Base-by-base conservation (phyloP, 2,888 invertebrate genomes). In the Xylota segnis region DNA sequence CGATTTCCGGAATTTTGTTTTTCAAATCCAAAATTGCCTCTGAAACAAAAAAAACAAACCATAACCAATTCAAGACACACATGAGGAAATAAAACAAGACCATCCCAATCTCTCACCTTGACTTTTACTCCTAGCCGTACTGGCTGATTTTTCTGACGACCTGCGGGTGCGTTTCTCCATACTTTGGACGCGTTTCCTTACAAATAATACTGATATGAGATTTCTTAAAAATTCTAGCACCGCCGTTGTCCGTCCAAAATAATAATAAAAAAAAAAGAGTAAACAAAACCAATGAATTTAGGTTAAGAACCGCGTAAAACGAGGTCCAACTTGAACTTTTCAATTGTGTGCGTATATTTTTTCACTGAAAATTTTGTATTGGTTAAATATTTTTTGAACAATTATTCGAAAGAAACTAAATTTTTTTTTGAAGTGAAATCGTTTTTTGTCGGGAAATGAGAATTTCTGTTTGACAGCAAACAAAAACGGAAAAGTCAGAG, bases 1-100 rank as follows among this genome's bases (percentile, higher is more conserved):
- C 93, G 87, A 96, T 90, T 87, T 94, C 93, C 32, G 96, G 96
- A 81, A 96, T 92, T 77, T 90, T 91, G 14, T 89, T 88, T 75
- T 90, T 90, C 56, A 92, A 89, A 87, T 92, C 91, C n/a, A 77
- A 82, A 40, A 92, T 90, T 61, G 92, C 91, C 87, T 92, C 92
- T 91, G 47, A 47, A 70, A 70, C 9, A 6, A 18, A n/a, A n/a
- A n/a, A n/a, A n/a, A n/a, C n/a, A n/a, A n/a, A 32, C 2, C 12
- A 18, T 9, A 37, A 3, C 14, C 37, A 50, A 27, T 0, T 43
- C 1, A 23, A 52, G 6, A 23, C 23, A 23, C 4, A 12, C 5
- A 18, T 7, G 14, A 14, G 5, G 12, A 29, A 12, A 50, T 5
- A 2, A 3, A 23, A 2, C 23, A n/a, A 14, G 0, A 23, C 3